Evolutionary conservation across 2,797 vertebrate genomes (phyloP).

Genomic region (Rhinella marina): DNA sequence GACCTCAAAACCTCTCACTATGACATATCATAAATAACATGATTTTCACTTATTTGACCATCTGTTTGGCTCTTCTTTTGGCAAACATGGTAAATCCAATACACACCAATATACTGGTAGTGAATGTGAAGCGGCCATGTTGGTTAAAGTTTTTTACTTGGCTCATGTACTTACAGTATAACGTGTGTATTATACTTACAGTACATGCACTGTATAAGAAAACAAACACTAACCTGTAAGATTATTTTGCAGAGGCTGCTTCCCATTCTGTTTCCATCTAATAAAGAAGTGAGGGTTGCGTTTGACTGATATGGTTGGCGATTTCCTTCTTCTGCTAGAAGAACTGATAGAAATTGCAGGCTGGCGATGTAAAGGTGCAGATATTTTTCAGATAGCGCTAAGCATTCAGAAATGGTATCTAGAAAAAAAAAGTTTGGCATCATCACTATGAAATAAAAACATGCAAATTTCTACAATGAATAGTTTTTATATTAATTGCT

Average conservation of each 20-base stretch:
- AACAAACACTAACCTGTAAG: slow-evolving; percentile 81
- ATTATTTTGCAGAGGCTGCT: slow-evolving; percentile 80
- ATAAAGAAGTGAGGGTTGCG: slow-evolving; percentile 72
- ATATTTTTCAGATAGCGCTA: slow-evolving; percentile 69
- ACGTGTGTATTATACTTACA: not conserved
- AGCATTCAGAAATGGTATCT: slow-evolving; percentile 83
- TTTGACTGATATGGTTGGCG: slow-evolving; percentile 48
- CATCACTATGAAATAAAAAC: too few species aligned
- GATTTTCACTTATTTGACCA: not conserved
- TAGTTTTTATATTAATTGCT: not conserved
- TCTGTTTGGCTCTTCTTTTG: not conserved
- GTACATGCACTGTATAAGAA: not conserved
- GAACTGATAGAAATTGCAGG: slow-evolving; percentile 83
- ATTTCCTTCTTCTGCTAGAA: slow-evolving; percentile 85
- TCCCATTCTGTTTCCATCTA: slow-evolving; percentile 76
- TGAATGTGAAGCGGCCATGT: not conserved
- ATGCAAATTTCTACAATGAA: too few species aligned
- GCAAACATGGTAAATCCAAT: not conserved
- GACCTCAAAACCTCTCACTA: too few species aligned
- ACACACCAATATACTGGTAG: not conserved
- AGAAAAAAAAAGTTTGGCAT: slow-evolving; percentile 37
- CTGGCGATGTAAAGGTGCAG: slow-evolving; percentile 75
- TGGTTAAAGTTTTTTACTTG: not conserved
- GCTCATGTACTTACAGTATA: not conserved
- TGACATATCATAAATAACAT: not conserved